These are phyloP conservation scores for Melanotus villosus DNA, from an alignment of 2,888 invertebrate genomes.

Conservation along the genomic window DNA sequence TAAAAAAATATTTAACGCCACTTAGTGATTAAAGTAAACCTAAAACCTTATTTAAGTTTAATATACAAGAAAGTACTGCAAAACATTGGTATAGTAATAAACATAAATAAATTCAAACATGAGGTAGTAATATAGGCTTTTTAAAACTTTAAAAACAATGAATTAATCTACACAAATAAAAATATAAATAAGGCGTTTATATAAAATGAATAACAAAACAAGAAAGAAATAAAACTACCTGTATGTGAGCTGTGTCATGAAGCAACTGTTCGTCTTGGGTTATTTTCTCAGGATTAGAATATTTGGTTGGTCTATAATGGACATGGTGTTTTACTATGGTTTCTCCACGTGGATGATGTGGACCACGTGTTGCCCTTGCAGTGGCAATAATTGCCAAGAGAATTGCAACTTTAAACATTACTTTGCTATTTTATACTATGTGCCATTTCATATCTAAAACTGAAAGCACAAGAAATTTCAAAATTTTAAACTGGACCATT, in stretches of 20 bases:
- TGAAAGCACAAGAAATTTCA: too few species aligned
- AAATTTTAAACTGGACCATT: background rate
- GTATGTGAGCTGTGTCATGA: conserved; percentile 75
- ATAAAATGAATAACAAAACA: too few species aligned
- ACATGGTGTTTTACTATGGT: conserved; percentile 68
- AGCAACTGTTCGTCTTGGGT: conserved; percentile 81
- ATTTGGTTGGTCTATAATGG: conserved; percentile 75
- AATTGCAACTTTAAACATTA: conserved; percentile 26
- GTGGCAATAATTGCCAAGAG: conserved; percentile 40
- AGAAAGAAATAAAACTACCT: too few species aligned
- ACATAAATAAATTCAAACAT: too few species aligned
- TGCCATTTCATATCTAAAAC: conserved; percentile 2
- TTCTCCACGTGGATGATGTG: conserved; percentile 76
- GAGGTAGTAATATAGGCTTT: too few species aligned
- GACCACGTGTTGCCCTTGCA: conserved; percentile 70
- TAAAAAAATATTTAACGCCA: conserved; percentile 52
- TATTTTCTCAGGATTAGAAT: conserved; percentile 71
- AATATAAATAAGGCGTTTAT: too few species aligned
- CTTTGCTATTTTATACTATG: background rate
- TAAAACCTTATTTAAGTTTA: too few species aligned
- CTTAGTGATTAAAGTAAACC: too few species aligned
- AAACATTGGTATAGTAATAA: too few species aligned
- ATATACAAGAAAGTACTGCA: too few species aligned
- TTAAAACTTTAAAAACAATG: too few species aligned
- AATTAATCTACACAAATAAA: too few species aligned